phyloP scores from a whole-genome alignment of 53 echinoderm and acorn worm genomes.

The Holothuria leucospilota region DNA sequence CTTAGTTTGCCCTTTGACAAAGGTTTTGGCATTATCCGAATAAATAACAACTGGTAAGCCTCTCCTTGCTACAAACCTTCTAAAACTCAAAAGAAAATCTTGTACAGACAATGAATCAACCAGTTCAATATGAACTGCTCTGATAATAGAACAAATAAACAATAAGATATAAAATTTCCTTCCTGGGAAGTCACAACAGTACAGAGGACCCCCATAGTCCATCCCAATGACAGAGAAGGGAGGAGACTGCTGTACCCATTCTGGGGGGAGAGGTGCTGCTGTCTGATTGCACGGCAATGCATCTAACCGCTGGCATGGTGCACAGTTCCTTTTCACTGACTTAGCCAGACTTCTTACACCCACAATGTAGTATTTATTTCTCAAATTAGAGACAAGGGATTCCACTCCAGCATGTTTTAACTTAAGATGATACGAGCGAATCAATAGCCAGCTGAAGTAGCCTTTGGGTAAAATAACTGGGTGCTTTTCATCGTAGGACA shows the following conservation, averaged over 20 bases:
- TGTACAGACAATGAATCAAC: too few relatives aligned
- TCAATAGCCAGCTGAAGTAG: not conserved
- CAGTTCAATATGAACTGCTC: too few relatives aligned
- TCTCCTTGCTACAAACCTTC: too few relatives aligned
- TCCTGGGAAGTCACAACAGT: too few relatives aligned
- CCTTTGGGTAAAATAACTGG: not conserved
- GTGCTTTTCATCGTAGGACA: too few relatives aligned
- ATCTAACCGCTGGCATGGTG: not conserved
- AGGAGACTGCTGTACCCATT: not conserved
- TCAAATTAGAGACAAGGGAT: not conserved
- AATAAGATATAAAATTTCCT: too few relatives aligned
- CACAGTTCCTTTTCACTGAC: not conserved
- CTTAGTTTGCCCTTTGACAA: conserved; percentile 24
- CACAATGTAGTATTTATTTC: not conserved
- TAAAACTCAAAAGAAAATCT: too few relatives aligned
- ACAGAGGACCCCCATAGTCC: not conserved
- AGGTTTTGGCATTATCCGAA: too few relatives aligned
- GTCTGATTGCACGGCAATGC: conserved; percentile 13
- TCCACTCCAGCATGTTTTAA: conserved; percentile 16
- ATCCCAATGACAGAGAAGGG: conserved; percentile 10
- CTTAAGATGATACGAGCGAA: not conserved
- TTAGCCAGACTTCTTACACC: not conserved
- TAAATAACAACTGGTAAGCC: too few relatives aligned
- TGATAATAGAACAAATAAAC: too few relatives aligned
- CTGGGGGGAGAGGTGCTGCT: not conserved